Evolutionary conservation across 1,140 invertebrate species (phyloP).

Genomic region (Drosophila guanche): DNA sequence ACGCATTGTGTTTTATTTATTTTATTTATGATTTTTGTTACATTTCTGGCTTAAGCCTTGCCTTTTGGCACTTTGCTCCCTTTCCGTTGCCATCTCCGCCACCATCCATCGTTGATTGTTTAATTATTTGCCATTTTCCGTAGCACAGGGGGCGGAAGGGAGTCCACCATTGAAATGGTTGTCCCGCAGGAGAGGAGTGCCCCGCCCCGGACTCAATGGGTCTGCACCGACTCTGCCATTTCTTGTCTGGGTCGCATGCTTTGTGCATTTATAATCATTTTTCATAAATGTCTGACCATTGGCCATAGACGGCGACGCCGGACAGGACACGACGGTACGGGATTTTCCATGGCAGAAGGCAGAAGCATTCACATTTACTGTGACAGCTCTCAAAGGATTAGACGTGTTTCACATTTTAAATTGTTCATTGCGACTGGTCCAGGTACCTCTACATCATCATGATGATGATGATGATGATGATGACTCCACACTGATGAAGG

Average conservation of each 20-base stretch:
- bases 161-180: conserved; percentile 40
- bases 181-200: background rate
- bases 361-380: conserved; percentile 58
- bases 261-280: conserved; percentile 82
- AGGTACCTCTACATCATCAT: conserved; percentile 1
- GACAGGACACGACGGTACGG: background rate
- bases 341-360: background rate
- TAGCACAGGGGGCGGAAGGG: conserved; percentile 21
- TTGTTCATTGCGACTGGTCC: conserved; percentile 28
- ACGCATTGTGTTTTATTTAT: too few relatives aligned
- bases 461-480: conserved; percentile 22
- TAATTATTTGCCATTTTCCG: conserved; percentile 54
- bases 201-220: too few relatives aligned
- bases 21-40: too few relatives aligned
- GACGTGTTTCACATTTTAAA: conserved; percentile 82
- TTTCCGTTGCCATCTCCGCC: background rate
- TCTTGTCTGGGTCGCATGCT: conserved; percentile 51
- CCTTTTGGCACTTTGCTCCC: conserved; percentile 10
- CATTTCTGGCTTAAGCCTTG: background rate
- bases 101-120: conserved; percentile 27
- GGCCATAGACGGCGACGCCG: conserved; percentile 20
- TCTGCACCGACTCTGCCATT: conserved; percentile 10
- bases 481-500: conserved; percentile 12
- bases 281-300: conserved; percentile 75
- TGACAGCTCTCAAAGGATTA: conserved; percentile 83